Evolutionary conservation across 1,140 invertebrate species (phyloP), one percentile per base, ranked within the genome.

Genomic region (Babylonia areolata): DNA sequence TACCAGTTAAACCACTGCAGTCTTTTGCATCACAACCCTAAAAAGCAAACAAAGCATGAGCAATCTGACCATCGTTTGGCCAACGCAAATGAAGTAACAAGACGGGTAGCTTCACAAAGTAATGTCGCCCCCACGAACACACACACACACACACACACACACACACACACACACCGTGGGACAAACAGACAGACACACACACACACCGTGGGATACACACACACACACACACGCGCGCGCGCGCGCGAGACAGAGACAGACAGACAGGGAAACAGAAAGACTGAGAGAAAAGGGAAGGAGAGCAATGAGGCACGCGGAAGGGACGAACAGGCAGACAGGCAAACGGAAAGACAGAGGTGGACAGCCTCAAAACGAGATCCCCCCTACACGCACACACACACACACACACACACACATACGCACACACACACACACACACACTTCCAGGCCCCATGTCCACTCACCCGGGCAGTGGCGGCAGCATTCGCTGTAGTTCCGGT

Each of bases 401-500:
- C 35, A 69, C 37, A 40, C 40, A 0, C 77, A 40, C 77, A 40
- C 78, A 42, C 42, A 80, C 78, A 80, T 42, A 51, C 40, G n/a
- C 78, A 80, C 78, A 51, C 78, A 31, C 42, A 46, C 78, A 46
- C n/a, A n/a, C n/a, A n/a, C n/a, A n/a, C n/a, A n/a, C n/a, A n/a
- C n/a, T n/a, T n/a, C n/a, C n/a, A n/a, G n/a, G n/a, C n/a, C n/a
- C n/a, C n/a, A n/a, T n/a, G 46, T 51, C 28, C 5, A 31, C 69
- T 46, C 69, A 84, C 82, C 82, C 23, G 58, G 37, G 17, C 82
- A 84, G 51, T 84, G 40, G n/a, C 17, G 20, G 64, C 82, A 84
- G n/a, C 82, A 84, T 3, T 35, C 9, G 69, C 82, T 84, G 69
- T 58, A 69, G 39, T 46, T 46, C 23, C 37, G 11, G 69, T 84